These are phyloP conservation scores for Anagrus nilaparvatae DNA, from an alignment of 1,140 invertebrate genomes.

Conservation along the genomic window DNA sequence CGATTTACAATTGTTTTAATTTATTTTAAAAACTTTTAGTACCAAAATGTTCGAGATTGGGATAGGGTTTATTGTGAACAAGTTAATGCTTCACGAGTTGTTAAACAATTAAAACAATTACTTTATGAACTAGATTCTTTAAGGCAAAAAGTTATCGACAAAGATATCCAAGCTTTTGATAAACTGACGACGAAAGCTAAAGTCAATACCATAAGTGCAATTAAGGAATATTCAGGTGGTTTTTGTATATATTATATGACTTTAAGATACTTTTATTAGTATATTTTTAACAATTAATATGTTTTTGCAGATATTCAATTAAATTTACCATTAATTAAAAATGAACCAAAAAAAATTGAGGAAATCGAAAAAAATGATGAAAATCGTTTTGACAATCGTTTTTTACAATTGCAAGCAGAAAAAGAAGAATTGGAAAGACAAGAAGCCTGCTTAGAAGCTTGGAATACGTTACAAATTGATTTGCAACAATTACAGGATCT, in stretches of 20 bases:
- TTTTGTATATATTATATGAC: neutral
- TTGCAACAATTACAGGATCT: constrained; percentile 37
- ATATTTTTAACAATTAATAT: constrained; percentile 5
- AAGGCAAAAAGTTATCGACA: constrained; percentile 49
- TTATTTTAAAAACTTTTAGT: constrained; percentile 34
- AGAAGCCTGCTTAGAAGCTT: constrained; percentile 34
- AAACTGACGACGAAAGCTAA: constrained; percentile 49
- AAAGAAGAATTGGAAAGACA: constrained; percentile 32
- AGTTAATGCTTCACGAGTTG: constrained; percentile 51
- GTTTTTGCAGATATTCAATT: constrained; percentile 25
- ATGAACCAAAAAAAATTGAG: constrained; percentile 9
- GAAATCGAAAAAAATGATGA: constrained; percentile 6
- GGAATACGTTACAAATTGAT: constrained; percentile 37
- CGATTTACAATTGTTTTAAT: constrained; percentile 12
- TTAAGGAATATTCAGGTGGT: constrained; percentile 58
- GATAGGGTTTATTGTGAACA: constrained; percentile 53
- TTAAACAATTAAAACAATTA: constrained; percentile 57
- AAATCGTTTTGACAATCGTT: constrained; percentile 19
- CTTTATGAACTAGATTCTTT: constrained; percentile 59
- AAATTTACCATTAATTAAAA: constrained; percentile 20
- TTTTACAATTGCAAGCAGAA: constrained; percentile 27
- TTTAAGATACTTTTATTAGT: neutral
- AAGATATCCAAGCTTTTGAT: constrained; percentile 55
- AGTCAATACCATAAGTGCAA: constrained; percentile 48
- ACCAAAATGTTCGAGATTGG: constrained; percentile 45